Conservation (phyloP, 2,888 invertebrate species). For the Blera fallax region DNA sequence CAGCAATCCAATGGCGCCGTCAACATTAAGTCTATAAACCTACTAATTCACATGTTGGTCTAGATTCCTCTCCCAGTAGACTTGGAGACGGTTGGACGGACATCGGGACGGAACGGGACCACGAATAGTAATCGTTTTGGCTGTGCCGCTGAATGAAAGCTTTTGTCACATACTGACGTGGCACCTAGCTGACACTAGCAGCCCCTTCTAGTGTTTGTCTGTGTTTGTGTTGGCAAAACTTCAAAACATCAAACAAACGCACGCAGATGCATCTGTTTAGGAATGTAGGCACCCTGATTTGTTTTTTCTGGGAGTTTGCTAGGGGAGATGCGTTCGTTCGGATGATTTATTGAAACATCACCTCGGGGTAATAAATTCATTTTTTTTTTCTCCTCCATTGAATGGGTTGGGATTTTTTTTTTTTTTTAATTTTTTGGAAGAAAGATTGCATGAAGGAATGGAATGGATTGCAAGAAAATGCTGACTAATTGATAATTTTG, state of each 20-base stretch:
- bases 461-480: neutral
- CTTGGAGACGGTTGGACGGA: neutral
- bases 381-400: neutral
- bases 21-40: constrained; percentile 53
- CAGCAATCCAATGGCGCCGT: constrained; percentile 21
- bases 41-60: constrained; percentile 58
- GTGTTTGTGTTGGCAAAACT: constrained; percentile 36
- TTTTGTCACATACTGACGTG: constrained; percentile 19
- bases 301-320: neutral
- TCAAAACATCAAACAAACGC: constrained; percentile 51
- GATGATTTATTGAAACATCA: constrained; percentile 45
- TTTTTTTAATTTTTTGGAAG: neutral
- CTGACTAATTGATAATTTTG: constrained; percentile 38
- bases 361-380: constrained; percentile 21
- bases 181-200: neutral
- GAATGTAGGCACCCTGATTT: constrained; percentile 10
- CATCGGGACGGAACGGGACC: neutral
- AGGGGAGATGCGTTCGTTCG: neutral
- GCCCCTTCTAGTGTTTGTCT: neutral
- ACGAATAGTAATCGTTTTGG: neutral
- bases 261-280: constrained; percentile 21
- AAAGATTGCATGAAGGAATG: neutral
- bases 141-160: neutral
- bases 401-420: neutral
- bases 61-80: constrained; percentile 40